phyloP scores from a whole-genome alignment of 2,797 vertebrate species.

The Manis crassicaudata region DNA sequence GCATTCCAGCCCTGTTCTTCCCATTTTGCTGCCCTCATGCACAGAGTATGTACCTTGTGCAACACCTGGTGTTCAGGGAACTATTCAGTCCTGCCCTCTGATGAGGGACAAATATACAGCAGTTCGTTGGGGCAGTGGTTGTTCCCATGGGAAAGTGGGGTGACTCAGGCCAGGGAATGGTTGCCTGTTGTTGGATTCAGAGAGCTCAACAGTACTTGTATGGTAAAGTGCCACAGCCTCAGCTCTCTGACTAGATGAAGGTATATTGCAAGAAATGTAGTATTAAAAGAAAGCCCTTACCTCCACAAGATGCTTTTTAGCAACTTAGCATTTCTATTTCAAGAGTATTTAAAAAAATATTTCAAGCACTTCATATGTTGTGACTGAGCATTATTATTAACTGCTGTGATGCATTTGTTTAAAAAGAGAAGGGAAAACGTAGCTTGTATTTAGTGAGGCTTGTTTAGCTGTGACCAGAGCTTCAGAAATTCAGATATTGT shows the following conservation, averaged over 20 bases:
- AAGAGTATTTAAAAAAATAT: constrained; percentile 57
- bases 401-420: constrained; percentile 57
- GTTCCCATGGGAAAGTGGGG: background rate
- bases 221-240: background rate
- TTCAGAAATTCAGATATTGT: constrained; percentile 46
- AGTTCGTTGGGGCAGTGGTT: background rate
- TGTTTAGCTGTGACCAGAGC: background rate
- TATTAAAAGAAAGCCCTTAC: constrained; percentile 47
- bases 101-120: background rate
- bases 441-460: constrained; percentile 43
- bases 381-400: constrained; percentile 59
- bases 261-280: constrained; percentile 50
- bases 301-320: constrained; percentile 69
- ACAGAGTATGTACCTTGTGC: background rate
- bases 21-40: background rate
- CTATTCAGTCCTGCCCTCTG: fast-evolving
- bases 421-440: constrained; percentile 44
- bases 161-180: background rate
- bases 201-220: background rate
- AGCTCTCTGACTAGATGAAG: background rate
- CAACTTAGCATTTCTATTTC: constrained; percentile 51
- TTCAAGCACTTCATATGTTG: background rate
- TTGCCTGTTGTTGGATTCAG: background rate
- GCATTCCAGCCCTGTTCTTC: background rate
- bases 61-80: constrained; percentile 39